Percentiles rank a stretch among this genome's conserved stretches.
These are phyloP conservation scores for Pemphigus obesinymphae DNA, from an alignment of 1,140 invertebrate species.

Conservation along the genomic window DNA sequence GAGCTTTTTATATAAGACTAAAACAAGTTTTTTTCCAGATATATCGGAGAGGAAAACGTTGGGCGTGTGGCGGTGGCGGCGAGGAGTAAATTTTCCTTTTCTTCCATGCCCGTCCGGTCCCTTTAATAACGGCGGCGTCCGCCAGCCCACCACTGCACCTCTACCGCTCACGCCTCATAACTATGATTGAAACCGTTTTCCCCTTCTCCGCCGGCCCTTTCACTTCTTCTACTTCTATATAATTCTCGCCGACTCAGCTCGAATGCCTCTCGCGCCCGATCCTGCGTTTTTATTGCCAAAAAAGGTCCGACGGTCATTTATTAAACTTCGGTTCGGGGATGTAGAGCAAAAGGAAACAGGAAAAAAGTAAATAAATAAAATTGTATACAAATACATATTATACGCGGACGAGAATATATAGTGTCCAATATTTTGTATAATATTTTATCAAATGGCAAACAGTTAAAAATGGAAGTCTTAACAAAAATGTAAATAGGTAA, in stretches of 20 bases:
- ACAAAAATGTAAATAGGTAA: too few species aligned
- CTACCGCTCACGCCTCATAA: constrained; percentile 16
- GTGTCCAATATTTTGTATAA: background rate
- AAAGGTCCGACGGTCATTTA: constrained; percentile 41
- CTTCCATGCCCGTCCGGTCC: background rate
- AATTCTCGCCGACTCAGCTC: constrained; percentile 36
- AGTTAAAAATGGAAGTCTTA: constrained; percentile 17
- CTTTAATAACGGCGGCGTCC: constrained; percentile 40
- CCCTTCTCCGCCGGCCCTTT: background rate
- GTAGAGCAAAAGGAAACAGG: background rate
- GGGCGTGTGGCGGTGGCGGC: background rate
- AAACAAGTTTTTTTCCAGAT: constrained; percentile 40
- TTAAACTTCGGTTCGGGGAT: constrained; percentile 36
- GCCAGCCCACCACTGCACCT: too few species aligned
- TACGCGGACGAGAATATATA: background rate
- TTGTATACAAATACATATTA: constrained; percentile 30
- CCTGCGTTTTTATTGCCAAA: constrained; percentile 41
- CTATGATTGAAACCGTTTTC: constrained; percentile 42
- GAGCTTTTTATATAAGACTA: constrained; percentile 40
- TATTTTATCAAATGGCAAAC: background rate
- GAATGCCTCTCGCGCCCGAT: constrained; percentile 17
- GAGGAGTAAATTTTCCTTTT: constrained; percentile 34
- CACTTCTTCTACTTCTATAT: background rate
- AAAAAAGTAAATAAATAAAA: constrained; percentile 24
- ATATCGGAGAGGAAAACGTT: constrained; percentile 29